These are phyloP conservation scores for Epinephelus lanceolatus DNA, from an alignment of 2,113 vertebrate species.

Conservation along the genomic window DNA sequence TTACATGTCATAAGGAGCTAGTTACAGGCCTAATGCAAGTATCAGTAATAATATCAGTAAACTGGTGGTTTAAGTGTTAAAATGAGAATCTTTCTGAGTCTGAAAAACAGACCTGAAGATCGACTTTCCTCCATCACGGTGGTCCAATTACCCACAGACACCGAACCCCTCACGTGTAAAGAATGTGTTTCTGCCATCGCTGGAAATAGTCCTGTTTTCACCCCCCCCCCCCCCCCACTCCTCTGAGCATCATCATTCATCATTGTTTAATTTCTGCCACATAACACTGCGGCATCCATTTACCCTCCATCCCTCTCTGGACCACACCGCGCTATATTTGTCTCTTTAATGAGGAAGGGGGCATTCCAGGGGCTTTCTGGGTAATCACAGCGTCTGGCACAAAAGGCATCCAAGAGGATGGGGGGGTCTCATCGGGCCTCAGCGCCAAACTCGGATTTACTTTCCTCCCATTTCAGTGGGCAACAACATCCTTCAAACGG, in stretches of 20 bases:
- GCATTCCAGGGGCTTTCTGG: conserved; percentile 73
- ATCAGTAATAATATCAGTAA: background rate
- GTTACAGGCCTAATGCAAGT: background rate
- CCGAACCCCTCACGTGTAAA: conserved; percentile 24
- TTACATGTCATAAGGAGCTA: background rate
- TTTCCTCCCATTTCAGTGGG: conserved; percentile 26
- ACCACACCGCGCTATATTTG: conserved; percentile 75
- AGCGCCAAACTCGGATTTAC: conserved; percentile 36
- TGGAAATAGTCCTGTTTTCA: conserved; percentile 54
- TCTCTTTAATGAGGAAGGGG: conserved; percentile 75
- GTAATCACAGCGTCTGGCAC: conserved; percentile 78
- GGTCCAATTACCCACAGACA: conserved; percentile 11
- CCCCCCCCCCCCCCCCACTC: background rate
- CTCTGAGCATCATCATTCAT: conserved; percentile 64
- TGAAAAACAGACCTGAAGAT: background rate
- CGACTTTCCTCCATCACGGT: background rate
- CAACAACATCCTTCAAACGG: conserved; percentile 42
- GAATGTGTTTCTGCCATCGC: conserved; percentile 31
- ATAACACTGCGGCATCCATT: conserved; percentile 68
- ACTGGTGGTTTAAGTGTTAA: background rate
- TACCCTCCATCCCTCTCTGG: conserved; percentile 51
- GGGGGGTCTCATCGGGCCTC: conserved; percentile 26
- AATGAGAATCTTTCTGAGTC: background rate
- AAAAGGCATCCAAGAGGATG: conserved; percentile 44
- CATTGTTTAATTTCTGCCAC: conserved; percentile 73